These are phyloP conservation scores for Anisognathus igniventris DNA, from an alignment of 2,797 vertebrate species.

Conservation along the genomic window DNA sequence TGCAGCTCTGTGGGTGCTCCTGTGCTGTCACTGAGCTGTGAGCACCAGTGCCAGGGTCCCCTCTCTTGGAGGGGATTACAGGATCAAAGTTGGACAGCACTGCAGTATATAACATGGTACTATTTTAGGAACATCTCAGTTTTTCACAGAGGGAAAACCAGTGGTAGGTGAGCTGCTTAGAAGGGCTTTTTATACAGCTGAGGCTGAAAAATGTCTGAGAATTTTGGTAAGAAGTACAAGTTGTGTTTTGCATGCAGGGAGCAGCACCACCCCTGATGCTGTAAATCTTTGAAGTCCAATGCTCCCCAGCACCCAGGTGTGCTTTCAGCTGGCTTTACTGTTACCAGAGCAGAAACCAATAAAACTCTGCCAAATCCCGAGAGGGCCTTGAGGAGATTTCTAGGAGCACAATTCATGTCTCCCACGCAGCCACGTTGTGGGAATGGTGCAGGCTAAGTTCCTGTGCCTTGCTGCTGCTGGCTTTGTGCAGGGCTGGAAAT, in stretches of 20 bases:
- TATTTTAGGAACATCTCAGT: background rate
- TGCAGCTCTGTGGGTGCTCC: background rate
- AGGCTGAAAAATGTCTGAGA: background rate
- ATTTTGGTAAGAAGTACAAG: background rate
- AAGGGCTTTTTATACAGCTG: background rate
- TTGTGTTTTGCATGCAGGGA: background rate
- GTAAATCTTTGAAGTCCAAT: background rate
- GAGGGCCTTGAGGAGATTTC: background rate
- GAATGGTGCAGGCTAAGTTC: background rate
- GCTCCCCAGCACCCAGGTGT: background rate
- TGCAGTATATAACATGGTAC: rapidly evolving
- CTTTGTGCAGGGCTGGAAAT: background rate
- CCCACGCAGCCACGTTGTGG: background rate
- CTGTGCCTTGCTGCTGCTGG: background rate
- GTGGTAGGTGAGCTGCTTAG: background rate
- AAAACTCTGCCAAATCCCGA: background rate
- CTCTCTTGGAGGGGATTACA: background rate
- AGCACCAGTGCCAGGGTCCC: background rate
- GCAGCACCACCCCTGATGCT: background rate
- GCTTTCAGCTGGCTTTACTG: background rate
- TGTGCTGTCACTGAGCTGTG: background rate
- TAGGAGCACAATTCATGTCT: background rate
- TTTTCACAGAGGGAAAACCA: background rate
- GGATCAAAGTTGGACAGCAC: background rate
- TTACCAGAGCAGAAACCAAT: background rate